A percentile compares a stretch with the other conserved stretches of the same genome.
These are phyloP conservation scores for Perca fluviatilis DNA, from an alignment of 2,113 vertebrate genomes.

Conservation along the genomic window DNA sequence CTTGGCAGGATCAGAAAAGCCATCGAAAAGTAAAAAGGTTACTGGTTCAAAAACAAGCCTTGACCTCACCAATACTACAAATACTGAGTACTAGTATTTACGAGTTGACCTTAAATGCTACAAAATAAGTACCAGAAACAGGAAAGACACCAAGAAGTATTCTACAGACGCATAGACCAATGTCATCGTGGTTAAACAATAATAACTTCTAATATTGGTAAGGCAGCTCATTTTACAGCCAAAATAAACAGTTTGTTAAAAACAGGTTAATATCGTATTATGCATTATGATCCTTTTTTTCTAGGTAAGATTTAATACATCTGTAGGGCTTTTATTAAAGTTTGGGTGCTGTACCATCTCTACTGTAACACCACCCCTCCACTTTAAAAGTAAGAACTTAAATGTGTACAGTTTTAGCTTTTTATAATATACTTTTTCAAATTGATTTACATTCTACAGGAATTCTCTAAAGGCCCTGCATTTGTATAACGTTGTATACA, in stretches of 20 bases:
- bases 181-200: neutral
- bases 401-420: neutral
- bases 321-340: neutral
- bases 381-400: neutral
- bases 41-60: constrained; percentile 36
- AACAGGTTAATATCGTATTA: constrained; percentile 4
- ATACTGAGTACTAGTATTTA: neutral
- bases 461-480: neutral
- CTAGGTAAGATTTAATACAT: constrained; percentile 7
- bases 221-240: constrained; percentile 3
- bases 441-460: neutral
- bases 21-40: constrained; percentile 52
- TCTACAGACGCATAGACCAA: neutral
- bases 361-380: neutral
- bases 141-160: neutral
- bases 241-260: constrained; percentile 9
- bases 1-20: constrained; percentile 51
- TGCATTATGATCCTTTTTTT: constrained; percentile 7
- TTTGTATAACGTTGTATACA: neutral
- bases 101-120: constrained; percentile 1
- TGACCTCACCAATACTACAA: constrained; percentile 11
- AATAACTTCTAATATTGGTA: neutral
- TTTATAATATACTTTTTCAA: neutral
- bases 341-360: neutral
- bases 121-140: neutral